Base-by-base conservation (phyloP, 2,888 invertebrate genomes). In the Limenitis camilla region DNA sequence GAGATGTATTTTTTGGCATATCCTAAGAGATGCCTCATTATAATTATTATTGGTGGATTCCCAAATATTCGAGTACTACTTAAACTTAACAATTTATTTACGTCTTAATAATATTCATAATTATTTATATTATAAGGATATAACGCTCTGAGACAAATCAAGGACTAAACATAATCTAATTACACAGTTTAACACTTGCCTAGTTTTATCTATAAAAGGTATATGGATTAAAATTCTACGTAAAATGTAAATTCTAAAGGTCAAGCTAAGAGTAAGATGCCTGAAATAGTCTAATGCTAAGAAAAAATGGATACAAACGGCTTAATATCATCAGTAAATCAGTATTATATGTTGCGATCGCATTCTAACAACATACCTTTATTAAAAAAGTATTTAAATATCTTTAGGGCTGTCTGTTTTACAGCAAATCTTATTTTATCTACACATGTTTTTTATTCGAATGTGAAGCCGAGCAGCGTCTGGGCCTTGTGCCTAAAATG, bases 171-270 rank as follows among this genome's bases (percentile, higher is more conserved):
- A 40, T 53, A 45, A 53, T 49, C 32, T 27, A 49, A 49, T 53
- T 53, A 49, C 44, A 40, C 36, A 36, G 35, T 45, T 40, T 35
- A 40, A 44, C 33, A 32, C 42, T 38, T 28, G n/a, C n/a, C 32
- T 10, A 33, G 31, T 41, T 31, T 48, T 52, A 36, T 40, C 56
- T 53, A 42, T 53, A 47, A 48, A 51, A 47, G 53, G 56, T 19
- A 38, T 32, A 46, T 50, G 35, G 29, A 46, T 47, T 46, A 31
- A 56, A 33, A 31, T 51, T 51, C 40, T 39, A 32, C 19, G 43
- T 48, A 38, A 56, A 47, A 56, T 53, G 51, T 30, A 42, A 44
- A 53, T 51, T 41, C 33, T 9, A 48, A 53, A 56, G 56, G 53
- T 53, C 53, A 46, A 38, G 45, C 36, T 38, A 39, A 39, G 44